Evolutionary conservation across 1,140 invertebrate genomes (phyloP).

Genomic region (Heliconius himera): DNA sequence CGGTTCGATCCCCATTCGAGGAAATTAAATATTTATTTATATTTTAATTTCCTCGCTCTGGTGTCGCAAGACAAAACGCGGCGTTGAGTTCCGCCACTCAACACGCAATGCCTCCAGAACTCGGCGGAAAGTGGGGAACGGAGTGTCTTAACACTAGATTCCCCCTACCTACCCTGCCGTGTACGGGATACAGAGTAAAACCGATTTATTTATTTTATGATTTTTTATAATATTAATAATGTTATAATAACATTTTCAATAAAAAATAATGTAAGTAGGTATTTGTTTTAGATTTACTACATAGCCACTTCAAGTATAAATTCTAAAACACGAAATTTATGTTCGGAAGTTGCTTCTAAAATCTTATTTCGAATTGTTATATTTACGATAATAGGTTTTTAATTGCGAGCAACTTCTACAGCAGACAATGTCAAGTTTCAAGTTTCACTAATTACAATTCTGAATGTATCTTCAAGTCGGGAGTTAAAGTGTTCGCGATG

Average conservation of each 20-base stretch:
- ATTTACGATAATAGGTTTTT: constrained; percentile 17
- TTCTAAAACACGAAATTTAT: not conserved
- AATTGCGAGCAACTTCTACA: constrained; percentile 26
- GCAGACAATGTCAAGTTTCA: constrained; percentile 31
- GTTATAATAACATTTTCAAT: not conserved
- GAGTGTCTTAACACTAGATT: too few relatives aligned
- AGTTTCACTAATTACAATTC: constrained; percentile 47
- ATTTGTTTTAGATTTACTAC: not conserved
- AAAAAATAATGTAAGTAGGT: not conserved
- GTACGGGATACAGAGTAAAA: too few relatives aligned
- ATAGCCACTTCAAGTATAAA: not conserved
- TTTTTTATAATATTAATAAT: not conserved
- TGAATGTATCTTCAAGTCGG: constrained; percentile 42
- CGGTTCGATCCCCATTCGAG: too few relatives aligned
- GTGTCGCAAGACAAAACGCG: too few relatives aligned
- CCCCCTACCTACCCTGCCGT: too few relatives aligned
- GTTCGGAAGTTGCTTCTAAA: not conserved
- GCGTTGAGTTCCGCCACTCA: too few relatives aligned
- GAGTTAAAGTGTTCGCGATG: constrained; percentile 41
- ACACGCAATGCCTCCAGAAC: too few relatives aligned
- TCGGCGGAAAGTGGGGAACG: too few relatives aligned
- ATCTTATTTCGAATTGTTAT: constrained; percentile 12
- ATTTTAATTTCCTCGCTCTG: too few relatives aligned
- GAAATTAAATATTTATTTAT: too few relatives aligned
- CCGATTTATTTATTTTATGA: too few relatives aligned